Base-by-base conservation (phyloP, 2,888 invertebrate genomes). In the Congeria kusceri region DNA sequence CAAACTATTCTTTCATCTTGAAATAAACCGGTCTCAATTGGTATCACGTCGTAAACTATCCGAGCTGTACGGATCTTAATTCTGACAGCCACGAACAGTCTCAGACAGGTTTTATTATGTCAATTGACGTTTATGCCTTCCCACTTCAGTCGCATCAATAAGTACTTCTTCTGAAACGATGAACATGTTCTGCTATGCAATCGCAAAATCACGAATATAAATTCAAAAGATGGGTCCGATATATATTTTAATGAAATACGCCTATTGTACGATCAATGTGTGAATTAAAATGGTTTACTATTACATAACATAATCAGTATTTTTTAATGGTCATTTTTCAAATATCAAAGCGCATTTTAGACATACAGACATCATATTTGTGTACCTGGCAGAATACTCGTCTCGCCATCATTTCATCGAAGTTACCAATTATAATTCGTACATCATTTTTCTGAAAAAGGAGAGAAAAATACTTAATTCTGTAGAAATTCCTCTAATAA, bases 371-470 rank as follows among this genome's bases (percentile, higher is more conserved):
- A 39, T 39, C 1, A 39, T 13, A 39, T 53, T 59, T 69, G 90
- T 92, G 90, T 91, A 94, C 94, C 86, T 92, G 88, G 85, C 94
- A 94, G 80, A 94, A 93, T 15, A 94, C 93, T 89, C 96, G 95
- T 69, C 97, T 94, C 0, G 99, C 98, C 97, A 98, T 98, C 65
- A 96, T 96, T 92, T 98, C 98, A 94, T 98, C 98, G 94, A 99
- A 98, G 94, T 99, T 99, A 3, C 98, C 98, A 87, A 99, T 94
- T 87, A 99, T 98, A 74, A 99, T 98, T 75, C 99, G 95, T 3
- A 98, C 97, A 92, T 99, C 99, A 91, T 98, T 97, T 86, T 97
- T 81, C 94, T 94, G 85, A 44, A 83, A 77, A 46, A 82, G 76
- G 58, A 23, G 11, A 23, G n/a, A 39, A 44, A 32, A 11, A 44